Conservation (phyloP, 2,797 vertebrate genomes). For the Parambassis ranga region DNA sequence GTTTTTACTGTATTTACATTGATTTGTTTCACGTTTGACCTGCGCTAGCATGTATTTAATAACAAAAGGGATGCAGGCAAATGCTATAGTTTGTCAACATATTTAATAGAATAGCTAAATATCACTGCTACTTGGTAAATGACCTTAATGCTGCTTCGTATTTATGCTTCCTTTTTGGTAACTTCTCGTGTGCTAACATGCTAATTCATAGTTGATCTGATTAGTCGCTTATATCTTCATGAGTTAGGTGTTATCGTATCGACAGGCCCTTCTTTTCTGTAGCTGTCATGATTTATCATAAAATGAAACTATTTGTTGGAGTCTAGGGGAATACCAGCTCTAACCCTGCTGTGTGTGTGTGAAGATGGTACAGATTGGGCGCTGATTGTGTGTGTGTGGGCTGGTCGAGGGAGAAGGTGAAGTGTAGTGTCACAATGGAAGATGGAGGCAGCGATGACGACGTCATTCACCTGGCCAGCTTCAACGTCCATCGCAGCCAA, state of each 20-base stretch:
- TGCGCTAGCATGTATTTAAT: not conserved
- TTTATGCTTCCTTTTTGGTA: not conserved
- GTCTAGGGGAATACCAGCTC: conserved; percentile 32
- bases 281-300: not conserved
- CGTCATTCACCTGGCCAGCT: conserved; percentile 88
- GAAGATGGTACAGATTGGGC: conserved; percentile 59
- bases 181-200: not conserved
- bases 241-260: not conserved
- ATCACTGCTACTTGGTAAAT: not conserved
- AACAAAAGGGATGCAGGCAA: too few relatives aligned
- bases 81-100: too few relatives aligned
- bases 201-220: not conserved
- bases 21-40: conserved; percentile 14
- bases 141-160: not conserved
- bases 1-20: not conserved
- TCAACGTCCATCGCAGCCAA: conserved; percentile 86
- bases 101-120: too few relatives aligned
- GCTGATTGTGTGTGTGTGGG: conserved; percentile 46
- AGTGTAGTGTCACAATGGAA: conserved; percentile 84
- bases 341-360: conserved; percentile 12
- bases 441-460: conserved; percentile 87
- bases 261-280: not conserved
- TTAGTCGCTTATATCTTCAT: not conserved
- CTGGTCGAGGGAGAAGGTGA: conserved; percentile 48
- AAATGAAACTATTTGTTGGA: conserved; percentile 3